Base-by-base conservation (phyloP, 2,797 vertebrate species). In the Neosilurus hyrtlii region DNA sequence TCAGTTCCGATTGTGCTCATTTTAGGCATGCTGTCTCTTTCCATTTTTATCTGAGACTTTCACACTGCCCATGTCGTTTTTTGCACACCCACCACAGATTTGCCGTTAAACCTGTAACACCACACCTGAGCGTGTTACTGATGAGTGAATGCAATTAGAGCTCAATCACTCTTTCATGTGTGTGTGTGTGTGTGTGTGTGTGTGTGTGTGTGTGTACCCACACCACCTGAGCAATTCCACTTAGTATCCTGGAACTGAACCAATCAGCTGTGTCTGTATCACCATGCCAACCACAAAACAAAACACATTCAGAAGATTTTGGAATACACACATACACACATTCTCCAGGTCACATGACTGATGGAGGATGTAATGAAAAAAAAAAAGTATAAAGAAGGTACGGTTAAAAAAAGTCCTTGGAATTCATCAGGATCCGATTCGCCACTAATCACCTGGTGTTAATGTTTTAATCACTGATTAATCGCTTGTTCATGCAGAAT, bases 241-340 rank as follows among this genome's bases (percentile, higher is more conserved):
- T 67, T 78, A 37, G 70, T 56, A 79, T 65, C 43, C 65, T 83
- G 81, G 70, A 86, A 66, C 66, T 4, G n/a, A 73, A 87, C 79
- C 59, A 86, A 74, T 86, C 82, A 83, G 80, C 78, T 79, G 78
- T 80, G 35, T 20, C 37, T 24, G 59, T 22, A 67, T 86, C 71
- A 67, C 84, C 80, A 88, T 85, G 85, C 9, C 86, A 66, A 87
- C 76, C 12, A 66, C 84, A 83, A 87, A 84, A 86, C 85, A 85
- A 83, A 84, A 82, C 75, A 72, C 78, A 82, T 74, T 74, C 71
- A 35, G 16, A 49, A 12, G 10, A 2, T 12, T n/a, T 22, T 71
- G 43, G 67, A 54, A 24, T 0, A 14, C 6, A 54, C 67, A 71
- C 68, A 51, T 9, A 24, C 37, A 52, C 49, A 24, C 35, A 49